Percentiles rank a stretch among this genome's conserved stretches.
phyloP scores from a whole-genome alignment of 1,140 invertebrate species.

The Oryctes rhinoceros region DNA sequence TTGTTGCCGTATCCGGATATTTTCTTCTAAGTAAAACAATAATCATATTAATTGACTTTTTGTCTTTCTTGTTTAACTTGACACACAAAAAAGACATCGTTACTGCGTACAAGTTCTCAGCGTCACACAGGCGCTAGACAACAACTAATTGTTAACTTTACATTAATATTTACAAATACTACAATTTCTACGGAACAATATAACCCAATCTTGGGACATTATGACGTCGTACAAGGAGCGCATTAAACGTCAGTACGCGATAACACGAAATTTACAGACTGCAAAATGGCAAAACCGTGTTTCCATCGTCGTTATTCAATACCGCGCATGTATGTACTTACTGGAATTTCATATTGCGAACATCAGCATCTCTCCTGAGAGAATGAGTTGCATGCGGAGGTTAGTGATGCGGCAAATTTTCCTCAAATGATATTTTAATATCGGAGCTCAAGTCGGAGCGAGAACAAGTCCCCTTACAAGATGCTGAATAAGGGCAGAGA shows the following conservation, averaged over 20 bases:
- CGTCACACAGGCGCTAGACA: too few species aligned
- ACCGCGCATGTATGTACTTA: background rate
- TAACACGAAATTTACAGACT: background rate
- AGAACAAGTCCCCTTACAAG: background rate
- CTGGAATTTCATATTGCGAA: background rate
- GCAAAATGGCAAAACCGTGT: background rate
- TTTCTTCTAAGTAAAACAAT: too few species aligned
- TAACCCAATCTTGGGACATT: background rate
- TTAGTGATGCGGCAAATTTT: slow-evolving; percentile 9
- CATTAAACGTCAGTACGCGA: background rate
- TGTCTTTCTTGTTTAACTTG: too few species aligned
- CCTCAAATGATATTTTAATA: slow-evolving; percentile 1
- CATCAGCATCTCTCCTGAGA: background rate
- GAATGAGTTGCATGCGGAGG: background rate
- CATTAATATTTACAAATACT: too few species aligned
- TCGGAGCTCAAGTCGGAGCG: background rate
- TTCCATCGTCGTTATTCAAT: background rate
- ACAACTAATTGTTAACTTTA: too few species aligned
- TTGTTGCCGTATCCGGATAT: too few species aligned
- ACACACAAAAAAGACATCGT: too few species aligned
- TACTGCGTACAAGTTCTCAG: too few species aligned
- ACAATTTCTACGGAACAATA: background rate
- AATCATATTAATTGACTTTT: too few species aligned
- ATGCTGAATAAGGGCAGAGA: background rate
- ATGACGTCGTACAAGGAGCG: background rate